These are phyloP conservation scores for Cosmorhoe ocellata DNA, from an alignment of 2,888 invertebrate genomes.

Conservation along the genomic window DNA sequence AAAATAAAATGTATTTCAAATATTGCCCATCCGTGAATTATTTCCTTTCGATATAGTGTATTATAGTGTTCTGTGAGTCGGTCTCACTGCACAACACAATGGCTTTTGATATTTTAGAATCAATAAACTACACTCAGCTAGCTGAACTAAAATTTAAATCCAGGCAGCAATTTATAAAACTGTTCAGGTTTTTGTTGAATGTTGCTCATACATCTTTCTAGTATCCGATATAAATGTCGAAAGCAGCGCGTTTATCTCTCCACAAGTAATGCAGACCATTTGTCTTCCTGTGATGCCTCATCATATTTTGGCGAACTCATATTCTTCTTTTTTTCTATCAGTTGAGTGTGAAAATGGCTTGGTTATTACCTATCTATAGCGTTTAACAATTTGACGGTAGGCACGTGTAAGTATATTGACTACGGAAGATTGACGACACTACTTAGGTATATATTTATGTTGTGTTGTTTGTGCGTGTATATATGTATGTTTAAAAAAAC, in stretches of 20 bases:
- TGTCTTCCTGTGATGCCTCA: conserved; percentile 58
- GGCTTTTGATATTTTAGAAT: too few relatives aligned
- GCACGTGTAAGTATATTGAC: too few relatives aligned
- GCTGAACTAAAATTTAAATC: too few relatives aligned
- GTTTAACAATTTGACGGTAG: conserved; percentile 2
- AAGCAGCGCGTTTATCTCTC: conserved; percentile 63
- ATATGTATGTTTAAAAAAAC: too few relatives aligned
- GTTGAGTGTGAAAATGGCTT: conserved; percentile 34
- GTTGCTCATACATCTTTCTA: conserved; percentile 51
- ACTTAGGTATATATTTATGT: too few relatives aligned
- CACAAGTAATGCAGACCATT: conserved; percentile 65
- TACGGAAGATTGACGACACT: too few relatives aligned
- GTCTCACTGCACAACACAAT: too few relatives aligned
- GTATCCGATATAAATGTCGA: conserved; percentile 64
- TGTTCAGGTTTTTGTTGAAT: conserved; percentile 26
- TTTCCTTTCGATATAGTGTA: too few relatives aligned
- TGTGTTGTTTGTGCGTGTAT: too few relatives aligned
- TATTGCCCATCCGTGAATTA: neutral
- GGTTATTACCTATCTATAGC: conserved; percentile 11
- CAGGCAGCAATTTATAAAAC: conserved; percentile 6
- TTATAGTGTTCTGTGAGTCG: too few relatives aligned
- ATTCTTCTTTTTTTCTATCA: conserved; percentile 62
- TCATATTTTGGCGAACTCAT: conserved; percentile 54
- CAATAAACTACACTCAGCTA: too few relatives aligned
- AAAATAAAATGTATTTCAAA: neutral